Base-by-base conservation (phyloP, 1,140 invertebrate genomes). In the Grapholita molesta region DNA sequence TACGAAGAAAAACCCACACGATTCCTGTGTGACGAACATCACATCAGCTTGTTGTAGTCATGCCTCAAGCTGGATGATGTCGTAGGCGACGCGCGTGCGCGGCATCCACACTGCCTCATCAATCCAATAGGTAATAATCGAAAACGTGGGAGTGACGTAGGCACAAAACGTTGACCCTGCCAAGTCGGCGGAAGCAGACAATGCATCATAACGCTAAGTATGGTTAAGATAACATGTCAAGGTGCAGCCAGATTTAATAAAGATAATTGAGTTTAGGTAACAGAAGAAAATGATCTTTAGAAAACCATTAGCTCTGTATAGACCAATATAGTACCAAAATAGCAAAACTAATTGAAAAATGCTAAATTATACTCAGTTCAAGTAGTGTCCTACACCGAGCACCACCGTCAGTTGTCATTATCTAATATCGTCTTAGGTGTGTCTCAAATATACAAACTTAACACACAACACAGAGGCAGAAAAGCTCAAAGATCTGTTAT, bases 1-100 rank as follows among this genome's bases (percentile, higher is more conserved):
- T 83, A 73, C 68, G 70, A 64, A 84, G 85, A 86, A 89, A 89
- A 86, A 85, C 86, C 85, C 83, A 89, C 85, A 72, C 80, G 65
- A 74, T 80, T 82, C 77, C 76, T 76, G 68, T 55, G 32, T 77
- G 80, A 82, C 78, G 72, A 72, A 70, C 23, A 38, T 23, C 11
- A 33, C 18, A 18, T 48, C 42, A 21, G n/a, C 42, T 48, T 8
- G 15, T 15, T 33, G 33, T 38, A 33, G 15, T 65, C 15, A 12
- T 33, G 21, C 18, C 5, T 18, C 38, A 32, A 65, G 64, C 18
- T 18, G 33, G 64, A 64, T 74, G 75, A 73, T 75, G 66, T 53
- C 73, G 85, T 86, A 82, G 85, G 82, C 73, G 78, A 69, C 70
- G 75, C 80, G 75, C 84, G 86, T 86, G 86, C 73, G 65, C 11